Base-by-base conservation (phyloP, 2,888 invertebrate genomes). In the Melieria omissa region DNA sequence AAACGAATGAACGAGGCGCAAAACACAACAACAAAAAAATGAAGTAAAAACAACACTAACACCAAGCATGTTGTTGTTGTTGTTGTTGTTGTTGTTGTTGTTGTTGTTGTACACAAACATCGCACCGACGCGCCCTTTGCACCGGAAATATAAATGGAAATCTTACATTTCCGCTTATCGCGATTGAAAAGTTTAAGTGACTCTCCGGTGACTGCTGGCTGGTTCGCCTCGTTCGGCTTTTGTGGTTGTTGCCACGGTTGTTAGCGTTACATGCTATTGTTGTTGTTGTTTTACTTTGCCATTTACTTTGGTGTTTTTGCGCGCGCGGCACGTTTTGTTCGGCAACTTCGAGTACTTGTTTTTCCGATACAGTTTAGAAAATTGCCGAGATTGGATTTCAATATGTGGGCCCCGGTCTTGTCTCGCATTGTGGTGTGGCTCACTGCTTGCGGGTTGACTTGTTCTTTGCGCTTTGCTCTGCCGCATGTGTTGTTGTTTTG, bases 161-260 rank as follows among this genome's bases (percentile, higher is more conserved):
- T 84, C 83, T 84, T 78, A 79, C 79, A 82, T 80, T 83, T 79
- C 78, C 75, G 77, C 78, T 78, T 81, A 81, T 83, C 82, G 75
- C 74, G 86, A 86, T 86, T 80, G 81, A 78, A 86, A 82, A 81
- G 79, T 82, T 84, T 77, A 84, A 85, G 83, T 81, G 83, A 80
- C 79, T 81, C 81, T 81, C 75, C 46, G 57, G 74, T 71, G 74
- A 65, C 66, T 57, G 10, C 54, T 60, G 64, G 61, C 47, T 46
- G 42, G 41, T 52, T 29, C 61, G 57, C 14, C 46, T 16, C 42
- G 29, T 9, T 62, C 42, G 12, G 54, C 65, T 61, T 58, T 44
- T 62, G 10, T 57, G 49, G 63, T 41, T 58, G 5, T 47, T 66
- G 55, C 41, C 54, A n/a, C n/a, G 5, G 45, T 5, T 63, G 49